Conservation (phyloP, 2,888 invertebrate species). For the Zaprionus bogoriensis region DNA sequence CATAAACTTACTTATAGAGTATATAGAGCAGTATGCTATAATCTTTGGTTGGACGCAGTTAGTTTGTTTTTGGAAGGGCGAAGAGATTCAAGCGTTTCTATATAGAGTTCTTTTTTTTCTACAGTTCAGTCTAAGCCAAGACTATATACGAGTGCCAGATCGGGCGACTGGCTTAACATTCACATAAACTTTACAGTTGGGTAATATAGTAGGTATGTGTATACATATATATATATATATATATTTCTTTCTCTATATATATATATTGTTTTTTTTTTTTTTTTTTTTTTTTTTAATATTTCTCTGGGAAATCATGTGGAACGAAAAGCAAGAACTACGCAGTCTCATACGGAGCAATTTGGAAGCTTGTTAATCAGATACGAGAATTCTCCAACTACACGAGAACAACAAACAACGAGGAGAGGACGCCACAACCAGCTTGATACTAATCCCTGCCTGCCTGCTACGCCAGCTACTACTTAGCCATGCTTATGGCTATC, state of each 20-base stretch:
- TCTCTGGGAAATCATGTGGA: slow-evolving; percentile 1
- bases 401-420: slow-evolving; percentile 33
- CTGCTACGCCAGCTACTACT: background rate
- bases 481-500: slow-evolving; percentile 16
- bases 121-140: slow-evolving; percentile 65
- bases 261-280: slow-evolving; percentile 22
- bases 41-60: slow-evolving; percentile 8
- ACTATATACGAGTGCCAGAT: slow-evolving; percentile 35
- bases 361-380: slow-evolving; percentile 67
- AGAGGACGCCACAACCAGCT: slow-evolving; percentile 69
- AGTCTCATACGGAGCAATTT: slow-evolving; percentile 75
- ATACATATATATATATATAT: slow-evolving; percentile 31
- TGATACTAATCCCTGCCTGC: slow-evolving; percentile 30
- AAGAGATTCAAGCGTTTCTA: slow-evolving; percentile 32
- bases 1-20: no score
- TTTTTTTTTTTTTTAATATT: slow-evolving; percentile 15
- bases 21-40: no score
- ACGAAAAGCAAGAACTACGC: slow-evolving; percentile 61
- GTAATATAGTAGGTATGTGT: slow-evolving; percentile 43
- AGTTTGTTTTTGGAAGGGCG: slow-evolving; percentile 18
- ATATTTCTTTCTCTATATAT: slow-evolving; percentile 4
- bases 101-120: slow-evolving; percentile 13
- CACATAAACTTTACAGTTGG: slow-evolving; percentile 23
- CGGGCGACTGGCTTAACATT: slow-evolving; percentile 23
- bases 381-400: slow-evolving; percentile 61